These are phyloP conservation scores for Struthio camelus DNA, from an alignment of 2,113 vertebrate genomes.

Conservation along the genomic window DNA sequence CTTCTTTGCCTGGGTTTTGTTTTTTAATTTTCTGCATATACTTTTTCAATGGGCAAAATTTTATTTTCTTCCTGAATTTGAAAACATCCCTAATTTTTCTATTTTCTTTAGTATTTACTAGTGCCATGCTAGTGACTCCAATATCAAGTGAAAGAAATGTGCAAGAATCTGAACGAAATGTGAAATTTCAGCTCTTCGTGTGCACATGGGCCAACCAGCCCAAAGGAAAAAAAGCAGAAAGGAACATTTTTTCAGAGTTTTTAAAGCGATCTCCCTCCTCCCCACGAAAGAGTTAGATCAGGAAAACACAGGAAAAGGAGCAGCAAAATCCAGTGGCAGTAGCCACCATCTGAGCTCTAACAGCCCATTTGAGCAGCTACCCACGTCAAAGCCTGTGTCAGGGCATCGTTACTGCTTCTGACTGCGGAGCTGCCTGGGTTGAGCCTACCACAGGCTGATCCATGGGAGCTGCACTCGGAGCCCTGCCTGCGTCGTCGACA, in stretches of 20 bases:
- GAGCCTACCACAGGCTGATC: not conserved
- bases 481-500: not conserved
- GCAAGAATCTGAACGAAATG: not conserved
- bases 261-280: not conserved
- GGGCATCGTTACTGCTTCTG: not conserved
- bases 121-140: not conserved
- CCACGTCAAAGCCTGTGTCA: not conserved
- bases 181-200: not conserved
- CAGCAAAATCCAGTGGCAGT: not conserved
- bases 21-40: constrained; percentile 1
- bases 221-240: not conserved
- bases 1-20: not conserved
- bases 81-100: not conserved
- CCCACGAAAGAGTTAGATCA: not conserved
- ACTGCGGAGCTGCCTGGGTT: not conserved
- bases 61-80: not conserved
- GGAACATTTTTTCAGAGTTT: not conserved
- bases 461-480: not conserved
- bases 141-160: not conserved
- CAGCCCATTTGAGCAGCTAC: not conserved
- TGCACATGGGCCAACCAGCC: not conserved
- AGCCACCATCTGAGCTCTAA: not conserved
- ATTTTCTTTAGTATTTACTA: not conserved
- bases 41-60: not conserved
- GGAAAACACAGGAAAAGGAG: not conserved